phyloP scores from a whole-genome alignment of 2,113 vertebrate species.

The Malurus melanocephalus region DNA sequence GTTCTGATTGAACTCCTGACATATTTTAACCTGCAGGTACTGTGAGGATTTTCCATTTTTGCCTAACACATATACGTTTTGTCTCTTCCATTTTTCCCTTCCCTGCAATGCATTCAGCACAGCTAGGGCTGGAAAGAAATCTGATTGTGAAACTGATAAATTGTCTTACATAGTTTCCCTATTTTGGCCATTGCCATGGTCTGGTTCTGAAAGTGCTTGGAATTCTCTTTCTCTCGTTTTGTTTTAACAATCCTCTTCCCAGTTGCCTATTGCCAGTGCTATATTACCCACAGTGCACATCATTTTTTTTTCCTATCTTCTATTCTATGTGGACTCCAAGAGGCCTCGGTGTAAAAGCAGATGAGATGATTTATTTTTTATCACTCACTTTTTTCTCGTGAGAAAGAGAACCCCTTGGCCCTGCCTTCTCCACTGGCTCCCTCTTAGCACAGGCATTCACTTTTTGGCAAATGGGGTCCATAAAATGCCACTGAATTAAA shows the following conservation, averaged over 20 bases:
- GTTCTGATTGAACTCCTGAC: conserved; percentile 48
- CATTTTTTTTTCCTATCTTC: neutral
- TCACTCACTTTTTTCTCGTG: neutral
- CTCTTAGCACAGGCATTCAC: neutral
- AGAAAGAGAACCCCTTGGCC: conserved; percentile 10
- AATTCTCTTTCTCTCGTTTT: conserved; percentile 57
- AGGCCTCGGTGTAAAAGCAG: neutral
- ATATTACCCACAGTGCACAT: neutral
- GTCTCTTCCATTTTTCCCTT: conserved; percentile 44
- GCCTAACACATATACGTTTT: conserved; percentile 14
- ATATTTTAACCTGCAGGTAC: conserved; percentile 39
- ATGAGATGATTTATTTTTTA: conserved; percentile 46
- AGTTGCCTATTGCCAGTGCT: neutral
- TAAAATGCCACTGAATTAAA: conserved; percentile 13
- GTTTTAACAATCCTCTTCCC: conserved; percentile 47
- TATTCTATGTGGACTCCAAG: neutral
- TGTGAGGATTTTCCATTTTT: conserved; percentile 50
- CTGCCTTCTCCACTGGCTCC: neutral
- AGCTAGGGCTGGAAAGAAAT: conserved; percentile 60
- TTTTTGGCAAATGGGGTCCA: neutral
- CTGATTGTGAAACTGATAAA: conserved; percentile 69
- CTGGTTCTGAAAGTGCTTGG: conserved; percentile 58
- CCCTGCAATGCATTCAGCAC: conserved; percentile 40
- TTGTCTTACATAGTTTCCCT: conserved; percentile 69
- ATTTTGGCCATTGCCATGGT: conserved; percentile 65